These are phyloP conservation scores for Sebastes steindachneri DNA, from an alignment of 2,797 vertebrate genomes.

Conservation along the genomic window DNA sequence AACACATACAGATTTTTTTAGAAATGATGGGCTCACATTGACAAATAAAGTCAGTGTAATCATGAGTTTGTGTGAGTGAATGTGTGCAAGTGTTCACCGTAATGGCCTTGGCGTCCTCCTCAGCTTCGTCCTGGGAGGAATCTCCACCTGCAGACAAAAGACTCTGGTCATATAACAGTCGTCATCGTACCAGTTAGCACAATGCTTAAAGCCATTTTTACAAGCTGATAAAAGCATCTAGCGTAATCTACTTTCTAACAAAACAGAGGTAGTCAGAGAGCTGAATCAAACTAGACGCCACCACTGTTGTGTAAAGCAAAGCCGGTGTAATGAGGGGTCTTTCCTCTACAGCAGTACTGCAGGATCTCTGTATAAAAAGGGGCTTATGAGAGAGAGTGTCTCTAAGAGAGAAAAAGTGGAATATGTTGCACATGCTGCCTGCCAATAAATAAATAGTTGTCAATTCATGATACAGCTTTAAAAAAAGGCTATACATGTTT, in stretches of 20 bases:
- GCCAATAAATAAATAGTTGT: fast-evolving
- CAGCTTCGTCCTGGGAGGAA: conserved; percentile 98
- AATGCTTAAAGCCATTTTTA: neutral
- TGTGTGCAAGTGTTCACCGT: conserved; percentile 83
- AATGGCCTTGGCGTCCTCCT: conserved; percentile 96
- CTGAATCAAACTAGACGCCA: too few species aligned
- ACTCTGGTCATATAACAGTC: neutral
- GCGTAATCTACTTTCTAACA: neutral
- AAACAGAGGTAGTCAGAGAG: too few species aligned
- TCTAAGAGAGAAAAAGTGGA: too few species aligned
- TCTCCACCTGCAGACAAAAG: conserved; percentile 87
- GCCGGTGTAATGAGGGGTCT: too few species aligned
- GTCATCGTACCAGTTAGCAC: neutral
- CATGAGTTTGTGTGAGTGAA: neutral
- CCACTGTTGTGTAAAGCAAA: too few species aligned
- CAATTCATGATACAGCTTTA: neutral
- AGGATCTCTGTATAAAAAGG: too few species aligned
- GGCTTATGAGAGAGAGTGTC: too few species aligned
- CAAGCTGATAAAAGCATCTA: neutral
- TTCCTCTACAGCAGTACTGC: too few species aligned
- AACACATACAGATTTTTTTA: neutral
- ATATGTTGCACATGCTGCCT: too few species aligned
- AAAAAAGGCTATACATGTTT: neutral
- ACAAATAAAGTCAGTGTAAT: neutral
- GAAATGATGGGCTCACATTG: neutral